Evolutionary conservation across 2,797 vertebrate species (phyloP), one percentile per base, ranked within the genome.

Genomic region (Urophycis tenuis): DNA sequence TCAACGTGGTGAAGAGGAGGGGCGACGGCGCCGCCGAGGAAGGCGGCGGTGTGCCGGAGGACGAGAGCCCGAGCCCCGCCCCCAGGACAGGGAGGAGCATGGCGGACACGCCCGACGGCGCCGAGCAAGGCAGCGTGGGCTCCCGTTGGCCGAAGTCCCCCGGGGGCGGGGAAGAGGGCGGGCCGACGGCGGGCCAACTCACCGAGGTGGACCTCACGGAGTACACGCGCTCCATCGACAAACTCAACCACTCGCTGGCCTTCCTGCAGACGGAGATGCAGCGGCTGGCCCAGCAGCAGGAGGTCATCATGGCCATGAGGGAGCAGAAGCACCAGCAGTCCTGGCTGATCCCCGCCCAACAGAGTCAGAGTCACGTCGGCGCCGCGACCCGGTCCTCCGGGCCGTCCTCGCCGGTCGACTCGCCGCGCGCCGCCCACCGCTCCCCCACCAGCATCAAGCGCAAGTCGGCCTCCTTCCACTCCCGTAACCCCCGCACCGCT

Each of bases 221-320:
- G 85, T 99, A 99, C 67, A 99, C 96, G 0, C 95, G 93, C 72
- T 99, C 97, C 36, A 99, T 99, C 70, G 96, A 98, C 77, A 99
- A 98, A 77, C 91, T 99, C 31, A 99, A 99, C 79, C 91, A 94
- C 72, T 99, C 97, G 0, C 80, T 99, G 70, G 95, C 95, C 79
- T 95, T 97, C 81, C 92, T 99, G 39, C 97, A 99, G 82, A 93
- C 94, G 30, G 98, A 99, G 92, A 99, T 99, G 97, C 97, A 98
- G 74, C 94, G 98, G 25, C 83, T 99, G 0, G 95, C 98, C 53
- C 95, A 97, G 85, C 98, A 99, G 86, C 98, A 99, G 89, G 97
- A 98, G 77, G 93, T 98, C 82, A 93, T 99, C 82, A 97, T 99
- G 96, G 96, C 97, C 83, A 99, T 98, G 97, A 93, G 97, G 74